Base-by-base conservation (phyloP, 1,140 invertebrate genomes). In the Drosophila nasuta region DNA sequence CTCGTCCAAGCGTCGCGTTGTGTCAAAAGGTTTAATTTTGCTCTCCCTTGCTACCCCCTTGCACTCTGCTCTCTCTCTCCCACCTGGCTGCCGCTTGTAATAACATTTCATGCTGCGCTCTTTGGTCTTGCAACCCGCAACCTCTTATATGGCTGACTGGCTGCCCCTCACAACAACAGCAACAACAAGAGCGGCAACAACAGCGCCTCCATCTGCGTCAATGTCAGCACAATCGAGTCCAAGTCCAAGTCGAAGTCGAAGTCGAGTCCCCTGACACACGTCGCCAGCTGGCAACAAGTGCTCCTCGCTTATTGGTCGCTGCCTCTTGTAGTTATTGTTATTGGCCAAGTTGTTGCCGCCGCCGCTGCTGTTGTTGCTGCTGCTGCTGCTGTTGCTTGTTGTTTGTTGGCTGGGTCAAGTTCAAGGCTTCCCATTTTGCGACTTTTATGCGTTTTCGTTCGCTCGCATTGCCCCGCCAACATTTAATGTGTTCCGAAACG, bases 11-110 rank as follows among this genome's bases (percentile, higher is more conserved):
- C 81, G 81, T 75, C 81, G 82, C 85, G 54, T 85, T 90, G 86
- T 85, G 86, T 89, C 86, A 89, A 89, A 81, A 90, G 86, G 81
- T 90, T 89, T 89, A 90, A 89, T 89, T 89, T 87, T 87, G 71
- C 51, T 65, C 66, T 74, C 56, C 48, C 38, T 52, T 46, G 17
- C 56, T 48, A 30, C 51, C 20, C 43, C 25, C 25, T 15, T 5
- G 13, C 8, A 57, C 15, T 11, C 49, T 25, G 20, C 20, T 25
- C 8, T 8, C 45, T 15, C 6, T 8, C 15, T 8, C 11, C 17
- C 1, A 8, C 28, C 5, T 41, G 6, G 41, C 35, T 45, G 33
- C 54, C 82, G 72, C 79, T 78, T 90, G 86, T 85, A 88, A 88
- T 89, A 85, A 81, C 85, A 89, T 85, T 88, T 88, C 83, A 87